Percentiles rank a stretch among this genome's conserved stretches.
Conservation (phyloP, 1,140 invertebrate genomes). For the Platyscapa corneri region DNA sequence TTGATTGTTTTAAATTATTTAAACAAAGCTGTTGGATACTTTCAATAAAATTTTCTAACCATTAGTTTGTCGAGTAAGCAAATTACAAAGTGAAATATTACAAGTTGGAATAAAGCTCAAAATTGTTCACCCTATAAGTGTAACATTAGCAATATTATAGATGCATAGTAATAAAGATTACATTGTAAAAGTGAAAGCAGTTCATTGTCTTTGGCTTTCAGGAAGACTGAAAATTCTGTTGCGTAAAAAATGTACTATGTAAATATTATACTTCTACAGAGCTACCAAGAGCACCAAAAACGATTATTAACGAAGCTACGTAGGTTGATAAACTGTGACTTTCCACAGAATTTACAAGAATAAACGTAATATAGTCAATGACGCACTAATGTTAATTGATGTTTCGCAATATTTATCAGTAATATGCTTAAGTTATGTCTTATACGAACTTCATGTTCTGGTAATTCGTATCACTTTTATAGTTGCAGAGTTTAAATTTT, state of each 20-base stretch:
- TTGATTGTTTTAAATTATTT: not conserved
- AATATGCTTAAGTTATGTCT: slow-evolving; percentile 28
- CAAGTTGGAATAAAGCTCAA: not conserved
- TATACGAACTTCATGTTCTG: slow-evolving; percentile 31
- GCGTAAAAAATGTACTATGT: slow-evolving; percentile 26
- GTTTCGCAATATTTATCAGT: slow-evolving; percentile 43
- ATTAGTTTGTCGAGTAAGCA: not conserved
- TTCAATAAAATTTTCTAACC: slow-evolving; percentile 21
- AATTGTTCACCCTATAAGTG: not conserved
- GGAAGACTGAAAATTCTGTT: slow-evolving; percentile 25
- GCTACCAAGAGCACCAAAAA: slow-evolving; percentile 52
- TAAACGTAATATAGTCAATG: slow-evolving; percentile 33
- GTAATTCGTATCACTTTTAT: slow-evolving; percentile 41
- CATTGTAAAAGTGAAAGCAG: slow-evolving; percentile 11
- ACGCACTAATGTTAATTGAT: slow-evolving; percentile 38
- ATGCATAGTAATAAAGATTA: not conserved
- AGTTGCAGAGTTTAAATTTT: slow-evolving; percentile 47
- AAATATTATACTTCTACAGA: slow-evolving; percentile 43
- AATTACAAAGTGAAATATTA: slow-evolving; percentile 23
- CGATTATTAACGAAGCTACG: slow-evolving; percentile 35
- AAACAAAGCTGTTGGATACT: not conserved
- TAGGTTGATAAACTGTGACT: slow-evolving; percentile 23
- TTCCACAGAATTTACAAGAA: slow-evolving; percentile 29
- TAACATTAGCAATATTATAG: not conserved
- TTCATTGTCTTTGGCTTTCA: slow-evolving; percentile 38